phyloP scores from a whole-genome alignment of 2,113 vertebrate species.

The Rhinoderma darwinii region DNA sequence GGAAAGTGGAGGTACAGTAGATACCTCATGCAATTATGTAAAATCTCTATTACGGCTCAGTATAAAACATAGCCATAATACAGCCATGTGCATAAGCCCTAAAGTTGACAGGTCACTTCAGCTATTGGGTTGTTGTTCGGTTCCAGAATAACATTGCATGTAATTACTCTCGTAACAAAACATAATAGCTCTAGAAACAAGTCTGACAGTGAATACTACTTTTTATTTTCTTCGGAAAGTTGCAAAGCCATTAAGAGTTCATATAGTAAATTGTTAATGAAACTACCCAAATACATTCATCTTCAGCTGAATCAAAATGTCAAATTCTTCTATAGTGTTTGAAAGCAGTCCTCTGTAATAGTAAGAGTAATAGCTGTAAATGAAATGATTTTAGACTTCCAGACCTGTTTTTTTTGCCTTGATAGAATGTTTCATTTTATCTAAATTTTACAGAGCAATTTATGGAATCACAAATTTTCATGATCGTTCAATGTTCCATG shows the following conservation, averaged over 20 bases:
- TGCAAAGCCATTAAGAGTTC: too few species aligned
- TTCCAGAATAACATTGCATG: too few species aligned
- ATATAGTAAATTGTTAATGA: not conserved
- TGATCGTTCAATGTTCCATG: constrained; percentile 8
- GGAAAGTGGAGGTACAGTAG: too few species aligned
- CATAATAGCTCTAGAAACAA: too few species aligned
- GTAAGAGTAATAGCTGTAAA: not conserved
- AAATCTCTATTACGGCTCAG: too few species aligned
- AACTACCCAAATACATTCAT: not conserved
- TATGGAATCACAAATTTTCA: constrained; percentile 8
- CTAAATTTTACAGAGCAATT: not conserved
- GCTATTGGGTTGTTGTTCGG: not conserved
- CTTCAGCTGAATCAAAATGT: not conserved
- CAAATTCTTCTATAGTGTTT: not conserved
- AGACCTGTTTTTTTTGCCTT: not conserved
- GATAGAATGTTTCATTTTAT: not conserved
- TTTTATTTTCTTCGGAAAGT: too few species aligned
- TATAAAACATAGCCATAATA: too few species aligned
- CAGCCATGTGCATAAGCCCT: too few species aligned
- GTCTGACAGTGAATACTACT: too few species aligned
- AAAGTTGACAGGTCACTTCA: not conserved
- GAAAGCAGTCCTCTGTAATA: not conserved
- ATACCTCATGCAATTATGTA: too few species aligned
- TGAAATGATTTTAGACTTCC: not conserved
- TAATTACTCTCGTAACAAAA: too few species aligned